A percentile compares a stretch with the other conserved stretches of the same genome.
Evolutionary conservation across 2,888 invertebrate species (phyloP).

Genomic region (Pocota personata): DNA sequence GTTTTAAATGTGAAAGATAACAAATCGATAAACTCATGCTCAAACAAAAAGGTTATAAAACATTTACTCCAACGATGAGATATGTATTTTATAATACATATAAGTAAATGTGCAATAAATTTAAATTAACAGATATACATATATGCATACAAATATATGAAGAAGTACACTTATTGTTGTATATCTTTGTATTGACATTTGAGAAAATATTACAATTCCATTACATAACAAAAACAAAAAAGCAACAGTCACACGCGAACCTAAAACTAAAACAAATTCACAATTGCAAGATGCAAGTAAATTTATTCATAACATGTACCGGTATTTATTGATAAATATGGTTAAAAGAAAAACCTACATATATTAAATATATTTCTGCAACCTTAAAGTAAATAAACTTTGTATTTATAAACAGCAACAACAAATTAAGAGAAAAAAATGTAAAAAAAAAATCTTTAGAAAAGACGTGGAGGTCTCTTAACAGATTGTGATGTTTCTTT

Average conservation of each 20-base stretch:
- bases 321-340: conserved; percentile 23
- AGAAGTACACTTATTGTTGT: conserved; percentile 46
- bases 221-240: conserved; percentile 5
- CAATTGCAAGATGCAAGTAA: conserved; percentile 2
- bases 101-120: conserved; percentile 49
- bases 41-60: conserved; percentile 37
- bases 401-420: conserved; percentile 35
- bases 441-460: conserved; percentile 41
- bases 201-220: conserved; percentile 22
- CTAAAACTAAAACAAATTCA: not conserved
- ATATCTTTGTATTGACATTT: conserved; percentile 21
- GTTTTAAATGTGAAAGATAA: conserved; percentile 25
- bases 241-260: conserved; percentile 28
- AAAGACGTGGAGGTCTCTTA: conserved; percentile 59
- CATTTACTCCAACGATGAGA: conserved; percentile 46
- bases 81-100: conserved; percentile 52
- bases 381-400: conserved; percentile 48
- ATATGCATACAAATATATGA: conserved; percentile 34
- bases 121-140: conserved; percentile 34
- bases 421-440: conserved; percentile 2
- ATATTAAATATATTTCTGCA: conserved; percentile 55
- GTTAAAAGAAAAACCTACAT: conserved; percentile 35
- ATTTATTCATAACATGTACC: conserved; percentile 35
- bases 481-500: conserved; percentile 72
- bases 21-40: conserved; percentile 22